These are phyloP conservation scores for Chrysomela aeneicollis DNA, from an alignment of 2,888 invertebrate genomes.

Conservation along the genomic window DNA sequence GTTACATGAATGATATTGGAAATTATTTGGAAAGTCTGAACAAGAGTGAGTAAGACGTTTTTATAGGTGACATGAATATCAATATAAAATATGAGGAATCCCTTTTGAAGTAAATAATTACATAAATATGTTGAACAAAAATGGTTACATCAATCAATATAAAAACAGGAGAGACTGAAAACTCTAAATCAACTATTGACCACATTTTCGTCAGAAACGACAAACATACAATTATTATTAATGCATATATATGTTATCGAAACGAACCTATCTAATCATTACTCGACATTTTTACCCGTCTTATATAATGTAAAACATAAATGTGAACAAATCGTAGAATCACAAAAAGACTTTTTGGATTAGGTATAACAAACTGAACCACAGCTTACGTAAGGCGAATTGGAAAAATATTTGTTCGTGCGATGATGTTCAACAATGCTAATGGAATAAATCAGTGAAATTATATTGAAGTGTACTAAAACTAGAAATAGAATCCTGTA, in stretches of 20 bases:
- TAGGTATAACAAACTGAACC: neutral
- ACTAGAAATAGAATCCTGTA: neutral
- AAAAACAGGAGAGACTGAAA: conserved; percentile 9
- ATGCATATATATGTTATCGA: too few species aligned
- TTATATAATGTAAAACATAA: neutral
- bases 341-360: neutral
- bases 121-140: conserved; percentile 6
- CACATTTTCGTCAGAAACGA: neutral
- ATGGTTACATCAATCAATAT: conserved; percentile 8
- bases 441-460: neutral
- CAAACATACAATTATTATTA: too few species aligned
- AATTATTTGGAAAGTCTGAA: neutral
- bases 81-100: neutral
- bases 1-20: neutral
- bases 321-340: conserved; percentile 2
- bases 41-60: neutral
- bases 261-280: too few species aligned
- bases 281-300: neutral
- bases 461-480: neutral
- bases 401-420: neutral
- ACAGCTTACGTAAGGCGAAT: neutral
- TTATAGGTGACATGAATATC: conserved; percentile 2
- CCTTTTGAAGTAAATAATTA: neutral
- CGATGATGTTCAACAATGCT: neutral
- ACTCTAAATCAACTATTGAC: neutral